These are phyloP conservation scores for Aix galericulata DNA, from an alignment of 2,113 vertebrate genomes.

Conservation along the genomic window DNA sequence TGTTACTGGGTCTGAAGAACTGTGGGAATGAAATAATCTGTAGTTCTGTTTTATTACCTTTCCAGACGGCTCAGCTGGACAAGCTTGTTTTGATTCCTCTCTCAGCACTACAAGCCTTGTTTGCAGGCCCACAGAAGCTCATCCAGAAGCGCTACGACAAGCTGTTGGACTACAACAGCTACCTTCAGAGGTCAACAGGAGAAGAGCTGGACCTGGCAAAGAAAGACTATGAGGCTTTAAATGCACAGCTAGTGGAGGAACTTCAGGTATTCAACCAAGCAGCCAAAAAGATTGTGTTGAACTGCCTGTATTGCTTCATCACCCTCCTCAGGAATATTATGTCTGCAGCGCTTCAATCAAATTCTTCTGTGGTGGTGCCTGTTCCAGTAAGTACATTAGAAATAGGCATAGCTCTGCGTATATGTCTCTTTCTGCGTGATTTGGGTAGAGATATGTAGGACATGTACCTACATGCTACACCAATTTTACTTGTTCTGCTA, in stretches of 20 bases:
- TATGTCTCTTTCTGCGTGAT: background rate
- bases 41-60: background rate
- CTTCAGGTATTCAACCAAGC: slow-evolving; percentile 90
- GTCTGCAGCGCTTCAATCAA: slow-evolving; percentile 57
- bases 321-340: slow-evolving; percentile 80
- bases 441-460: background rate
- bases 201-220: slow-evolving; percentile 84
- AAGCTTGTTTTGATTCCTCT: slow-evolving; percentile 85
- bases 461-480: background rate
- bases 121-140: slow-evolving; percentile 93
- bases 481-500: background rate
- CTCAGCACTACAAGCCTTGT: slow-evolving; percentile 85
- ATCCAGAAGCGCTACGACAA: slow-evolving; percentile 99
- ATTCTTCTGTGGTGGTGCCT: slow-evolving; percentile 69
- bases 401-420: background rate
- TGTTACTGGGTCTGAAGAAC: background rate
- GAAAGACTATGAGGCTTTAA: slow-evolving; percentile 92
- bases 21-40: background rate
- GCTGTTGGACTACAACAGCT: slow-evolving; percentile 91
- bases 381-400: slow-evolving; percentile 77
- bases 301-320: slow-evolving; percentile 83
- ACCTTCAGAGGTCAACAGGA: slow-evolving; percentile 77
- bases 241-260: slow-evolving; percentile 92
- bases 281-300: slow-evolving; percentile 80
- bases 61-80: slow-evolving; percentile 83